These are phyloP conservation scores for Himalopsyche japonica DNA, from an alignment of 2,888 invertebrate genomes.

Conservation along the genomic window DNA sequence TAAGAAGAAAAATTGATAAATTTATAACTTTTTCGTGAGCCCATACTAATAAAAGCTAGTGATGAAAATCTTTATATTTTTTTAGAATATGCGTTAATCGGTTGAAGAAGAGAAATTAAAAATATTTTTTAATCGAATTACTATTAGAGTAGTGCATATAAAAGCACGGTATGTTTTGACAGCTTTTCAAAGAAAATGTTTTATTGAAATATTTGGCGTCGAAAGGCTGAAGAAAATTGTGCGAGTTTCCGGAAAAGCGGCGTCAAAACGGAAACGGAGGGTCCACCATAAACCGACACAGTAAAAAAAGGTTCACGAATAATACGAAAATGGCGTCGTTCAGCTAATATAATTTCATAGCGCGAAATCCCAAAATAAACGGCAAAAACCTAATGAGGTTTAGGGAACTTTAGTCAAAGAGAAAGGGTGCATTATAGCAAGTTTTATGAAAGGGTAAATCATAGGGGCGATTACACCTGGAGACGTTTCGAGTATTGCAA, in stretches of 20 bases:
- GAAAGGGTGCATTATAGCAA: background rate
- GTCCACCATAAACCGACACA: background rate
- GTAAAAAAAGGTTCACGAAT: background rate
- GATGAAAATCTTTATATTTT: too few relatives aligned
- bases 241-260: background rate
- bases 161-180: background rate
- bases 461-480: background rate
- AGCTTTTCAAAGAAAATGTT: background rate
- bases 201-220: background rate
- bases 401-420: background rate
- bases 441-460: background rate
- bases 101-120: too few relatives aligned
- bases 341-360: slow-evolving; percentile 21
- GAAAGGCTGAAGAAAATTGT: background rate
- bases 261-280: background rate
- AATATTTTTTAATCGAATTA: too few relatives aligned
- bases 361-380: background rate
- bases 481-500: background rate
- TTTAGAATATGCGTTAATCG: too few relatives aligned
- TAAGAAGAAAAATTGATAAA: too few relatives aligned
- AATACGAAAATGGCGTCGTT: slow-evolving; percentile 14
- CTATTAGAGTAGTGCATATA: too few relatives aligned
- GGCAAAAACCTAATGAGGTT: slow-evolving; percentile 17
- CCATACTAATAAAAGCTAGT: too few relatives aligned
- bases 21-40: too few relatives aligned